Percentiles rank a stretch among this genome's conserved stretches.
Conservation (phyloP, 2,797 vertebrate species). For the Enteromius unitaeniatus region DNA sequence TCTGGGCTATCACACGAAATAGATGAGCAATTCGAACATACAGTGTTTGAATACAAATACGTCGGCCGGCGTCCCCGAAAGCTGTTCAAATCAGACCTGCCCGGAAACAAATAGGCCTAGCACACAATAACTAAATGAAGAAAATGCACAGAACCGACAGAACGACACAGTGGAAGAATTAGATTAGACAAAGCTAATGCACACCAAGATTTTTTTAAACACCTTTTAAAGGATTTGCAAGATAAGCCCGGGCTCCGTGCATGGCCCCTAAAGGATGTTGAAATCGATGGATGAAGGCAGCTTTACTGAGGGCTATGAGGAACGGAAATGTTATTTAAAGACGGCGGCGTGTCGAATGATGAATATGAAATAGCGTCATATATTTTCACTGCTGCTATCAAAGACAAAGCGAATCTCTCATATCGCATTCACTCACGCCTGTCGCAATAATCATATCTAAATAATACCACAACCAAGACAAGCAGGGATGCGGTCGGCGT, state of each 20-base stretch:
- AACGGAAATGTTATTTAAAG: slow-evolving; percentile 74
- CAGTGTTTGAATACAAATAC: slow-evolving; percentile 75
- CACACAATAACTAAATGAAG: not conserved
- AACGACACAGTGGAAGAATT: slow-evolving; percentile 4
- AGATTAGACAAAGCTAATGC: slow-evolving; percentile 70
- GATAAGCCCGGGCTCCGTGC: slow-evolving; percentile 72
- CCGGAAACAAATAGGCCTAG: not conserved
- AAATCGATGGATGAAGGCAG: slow-evolving; percentile 76
- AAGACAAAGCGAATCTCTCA: slow-evolving; percentile 72
- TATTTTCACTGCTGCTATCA: slow-evolving; percentile 63
- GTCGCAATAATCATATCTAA: slow-evolving; percentile 40
- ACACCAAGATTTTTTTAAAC: slow-evolving; percentile 69
- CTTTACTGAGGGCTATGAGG: slow-evolving; percentile 70
- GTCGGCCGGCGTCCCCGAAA: slow-evolving; percentile 65
- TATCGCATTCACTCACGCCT: slow-evolving; percentile 34
- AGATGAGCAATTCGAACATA: slow-evolving; percentile 71
- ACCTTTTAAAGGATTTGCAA: slow-evolving; percentile 79
- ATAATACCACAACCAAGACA: slow-evolving; percentile 34
- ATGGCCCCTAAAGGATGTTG: slow-evolving; percentile 70
- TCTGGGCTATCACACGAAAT: slow-evolving; percentile 72
- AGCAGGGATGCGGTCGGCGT: slow-evolving; percentile 17
- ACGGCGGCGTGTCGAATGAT: slow-evolving; percentile 70
- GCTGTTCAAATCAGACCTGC: slow-evolving; percentile 76
- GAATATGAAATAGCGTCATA: slow-evolving; percentile 65
- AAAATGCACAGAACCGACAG: not conserved